phyloP scores from a whole-genome alignment of 2,888 invertebrate species.

The Drosophila nr. perissopoda region DNA sequence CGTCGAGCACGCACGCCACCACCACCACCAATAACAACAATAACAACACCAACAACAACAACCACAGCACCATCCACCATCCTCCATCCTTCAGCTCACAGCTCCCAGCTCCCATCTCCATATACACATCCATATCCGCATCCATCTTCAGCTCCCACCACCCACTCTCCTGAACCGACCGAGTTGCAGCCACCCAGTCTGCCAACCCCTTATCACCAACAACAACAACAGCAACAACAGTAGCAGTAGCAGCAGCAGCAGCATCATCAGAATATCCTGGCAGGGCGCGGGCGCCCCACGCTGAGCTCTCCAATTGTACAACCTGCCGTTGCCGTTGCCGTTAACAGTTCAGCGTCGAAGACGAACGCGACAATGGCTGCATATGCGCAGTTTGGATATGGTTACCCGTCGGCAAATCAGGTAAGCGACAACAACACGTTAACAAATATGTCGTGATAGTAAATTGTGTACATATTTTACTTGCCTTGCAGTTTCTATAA shows the following conservation, averaged over 20 bases:
- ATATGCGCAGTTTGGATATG: constrained; percentile 96
- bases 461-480: background rate
- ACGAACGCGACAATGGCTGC: constrained; percentile 86
- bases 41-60: constrained; percentile 21
- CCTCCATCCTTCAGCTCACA: constrained; percentile 58
- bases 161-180: constrained; percentile 29
- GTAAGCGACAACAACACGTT: constrained; percentile 86
- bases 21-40: constrained; percentile 25
- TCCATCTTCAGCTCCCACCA: constrained; percentile 43
- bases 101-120: constrained; percentile 27
- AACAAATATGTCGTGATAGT: background rate
- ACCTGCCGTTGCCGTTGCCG: constrained; percentile 39
- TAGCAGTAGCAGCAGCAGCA: background rate
- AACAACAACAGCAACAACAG: constrained; percentile 12
- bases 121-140: constrained; percentile 49
- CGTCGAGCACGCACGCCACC: constrained; percentile 72
- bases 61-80: constrained; percentile 44
- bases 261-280: constrained; percentile 45
- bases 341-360: constrained; percentile 38
- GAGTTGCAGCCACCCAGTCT: constrained; percentile 24
- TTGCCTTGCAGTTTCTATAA: background rate
- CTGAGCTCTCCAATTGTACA: constrained; percentile 52
- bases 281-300: constrained; percentile 65
- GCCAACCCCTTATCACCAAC: constrained; percentile 42
- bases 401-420: constrained; percentile 97